Percentiles rank a stretch among this genome's conserved stretches.
Conservation (phyloP, 2,113 vertebrate genomes). For the Genyomyrus donnyi region DNA sequence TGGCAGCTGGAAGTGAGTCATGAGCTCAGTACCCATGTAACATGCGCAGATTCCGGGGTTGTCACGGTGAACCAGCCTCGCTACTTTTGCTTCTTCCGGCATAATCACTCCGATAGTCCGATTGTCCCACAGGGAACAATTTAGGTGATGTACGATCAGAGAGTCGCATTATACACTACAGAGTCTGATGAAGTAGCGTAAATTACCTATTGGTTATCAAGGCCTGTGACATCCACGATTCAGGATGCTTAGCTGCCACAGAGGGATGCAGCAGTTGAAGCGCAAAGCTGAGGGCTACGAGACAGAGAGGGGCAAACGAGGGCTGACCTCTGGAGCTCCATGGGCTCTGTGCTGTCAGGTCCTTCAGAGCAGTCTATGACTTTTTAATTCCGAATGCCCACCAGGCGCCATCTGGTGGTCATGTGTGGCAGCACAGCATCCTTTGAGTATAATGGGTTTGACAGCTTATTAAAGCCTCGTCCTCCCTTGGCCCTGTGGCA, state of each 20-base stretch:
- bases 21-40: neutral
- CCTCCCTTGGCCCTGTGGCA: slow-evolving; percentile 13
- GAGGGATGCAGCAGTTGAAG: neutral
- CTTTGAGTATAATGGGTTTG: neutral
- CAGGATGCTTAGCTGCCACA: neutral
- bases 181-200: neutral
- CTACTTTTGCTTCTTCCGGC: neutral
- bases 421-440: neutral
- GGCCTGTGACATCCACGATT: neutral
- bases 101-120: neutral
- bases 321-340: neutral
- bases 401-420: slow-evolving; percentile 17
- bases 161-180: neutral
- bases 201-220: neutral
- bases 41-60: neutral
- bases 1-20: neutral
- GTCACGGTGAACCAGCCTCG: neutral
- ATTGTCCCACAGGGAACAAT: neutral
- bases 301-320: neutral
- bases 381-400: neutral
- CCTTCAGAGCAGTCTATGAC: neutral
- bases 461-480: slow-evolving; percentile 17
- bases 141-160: neutral
- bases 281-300: neutral
- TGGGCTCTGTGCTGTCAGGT: neutral